A percentile compares a stretch with the other conserved stretches of the same genome.
Conservation (phyloP, 2,113 vertebrate genomes). For the Glareola pratincola region DNA sequence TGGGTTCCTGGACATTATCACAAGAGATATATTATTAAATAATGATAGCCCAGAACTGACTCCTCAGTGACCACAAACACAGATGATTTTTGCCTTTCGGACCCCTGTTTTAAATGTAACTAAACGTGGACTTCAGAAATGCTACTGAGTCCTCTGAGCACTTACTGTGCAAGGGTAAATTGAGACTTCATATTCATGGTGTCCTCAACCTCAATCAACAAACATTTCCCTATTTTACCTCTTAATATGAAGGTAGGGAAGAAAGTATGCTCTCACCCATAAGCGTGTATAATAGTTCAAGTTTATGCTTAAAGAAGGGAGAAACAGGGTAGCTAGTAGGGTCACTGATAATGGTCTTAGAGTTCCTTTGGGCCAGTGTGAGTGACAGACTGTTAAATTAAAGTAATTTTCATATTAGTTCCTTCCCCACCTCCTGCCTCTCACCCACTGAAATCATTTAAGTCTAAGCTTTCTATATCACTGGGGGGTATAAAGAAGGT, state of each 20-base stretch:
- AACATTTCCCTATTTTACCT: not conserved
- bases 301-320: not conserved
- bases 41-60: not conserved
- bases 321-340: not conserved
- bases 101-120: not conserved
- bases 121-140: not conserved
- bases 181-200: not conserved
- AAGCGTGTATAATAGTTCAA: not conserved
- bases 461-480: not conserved
- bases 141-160: not conserved
- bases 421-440: conserved; percentile 11
- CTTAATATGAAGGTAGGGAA: not conserved
- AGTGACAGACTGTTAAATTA: conserved; percentile 26
- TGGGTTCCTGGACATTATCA: not conserved
- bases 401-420: conserved; percentile 43
- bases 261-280: not conserved
- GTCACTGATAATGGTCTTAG: conserved; percentile 1
- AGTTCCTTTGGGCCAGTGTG: not conserved
- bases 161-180: not conserved
- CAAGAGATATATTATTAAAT: not conserved
- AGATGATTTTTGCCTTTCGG: not conserved
- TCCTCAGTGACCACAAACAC: not conserved
- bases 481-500: not conserved
- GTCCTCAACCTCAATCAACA: not conserved
- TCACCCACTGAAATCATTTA: conserved; percentile 12